These are phyloP conservation scores for Drosophila parabipectinata DNA, from an alignment of 1,140 invertebrate species.

Conservation along the genomic window DNA sequence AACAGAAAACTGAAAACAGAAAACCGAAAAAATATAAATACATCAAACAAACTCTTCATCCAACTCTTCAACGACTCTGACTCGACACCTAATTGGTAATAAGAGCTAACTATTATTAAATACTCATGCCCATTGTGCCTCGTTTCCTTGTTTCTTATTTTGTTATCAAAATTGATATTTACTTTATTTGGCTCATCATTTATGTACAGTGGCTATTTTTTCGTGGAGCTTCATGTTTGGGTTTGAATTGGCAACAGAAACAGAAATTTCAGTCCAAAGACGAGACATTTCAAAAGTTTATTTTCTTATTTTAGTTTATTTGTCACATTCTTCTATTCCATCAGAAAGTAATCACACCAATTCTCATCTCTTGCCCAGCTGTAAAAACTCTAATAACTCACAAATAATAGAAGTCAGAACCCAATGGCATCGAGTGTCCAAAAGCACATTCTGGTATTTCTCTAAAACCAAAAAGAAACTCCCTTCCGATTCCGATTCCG, in stretches of 20 bases:
- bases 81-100: constrained; percentile 79
- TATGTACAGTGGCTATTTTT: constrained; percentile 34
- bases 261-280: constrained; percentile 15
- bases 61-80: constrained; percentile 77
- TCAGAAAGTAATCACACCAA: constrained; percentile 40
- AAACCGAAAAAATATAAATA: constrained; percentile 29
- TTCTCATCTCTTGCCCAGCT: constrained; percentile 52
- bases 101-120: constrained; percentile 71
- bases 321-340: constrained; percentile 6
- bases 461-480: constrained; percentile 37
- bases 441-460: constrained; percentile 68
- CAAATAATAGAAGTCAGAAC: constrained; percentile 23
- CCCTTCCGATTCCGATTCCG: constrained; percentile 11
- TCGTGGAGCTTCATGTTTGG: constrained; percentile 64
- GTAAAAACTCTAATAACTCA: constrained; percentile 23
- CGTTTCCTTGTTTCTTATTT: constrained; percentile 57
- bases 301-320: constrained; percentile 32
- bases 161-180: constrained; percentile 38
- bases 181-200: constrained; percentile 53
- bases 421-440: constrained; percentile 34
- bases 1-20: constrained; percentile 29
- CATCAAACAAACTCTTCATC: constrained; percentile 40
- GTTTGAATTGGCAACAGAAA: constrained; percentile 69
- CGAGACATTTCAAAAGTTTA: constrained; percentile 11
- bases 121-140: constrained; percentile 75